Percentiles rank a stretch among this genome's conserved stretches.
Conservation (phyloP, 2,113 vertebrate species). For the Meleagris gallopavo region DNA sequence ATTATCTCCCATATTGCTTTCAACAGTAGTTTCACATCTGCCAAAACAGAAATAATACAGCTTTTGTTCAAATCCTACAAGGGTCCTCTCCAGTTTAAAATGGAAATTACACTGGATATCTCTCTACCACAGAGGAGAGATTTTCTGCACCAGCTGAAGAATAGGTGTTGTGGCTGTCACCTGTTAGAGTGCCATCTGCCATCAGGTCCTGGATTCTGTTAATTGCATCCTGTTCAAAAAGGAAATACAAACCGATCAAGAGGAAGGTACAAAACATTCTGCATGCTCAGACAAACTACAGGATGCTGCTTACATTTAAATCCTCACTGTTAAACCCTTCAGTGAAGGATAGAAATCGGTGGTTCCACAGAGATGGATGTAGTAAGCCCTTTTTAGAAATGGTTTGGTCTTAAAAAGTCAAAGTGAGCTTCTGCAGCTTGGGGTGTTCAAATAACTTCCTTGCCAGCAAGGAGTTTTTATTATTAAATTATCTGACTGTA, state of each 20-base stretch:
- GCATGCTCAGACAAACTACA: neutral
- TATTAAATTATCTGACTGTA: neutral
- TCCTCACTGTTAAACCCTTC: neutral
- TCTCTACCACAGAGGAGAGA: neutral
- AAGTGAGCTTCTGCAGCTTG: neutral
- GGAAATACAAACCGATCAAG: neutral
- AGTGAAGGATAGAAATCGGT: neutral
- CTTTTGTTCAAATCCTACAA: neutral
- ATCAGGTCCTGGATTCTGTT: conserved; percentile 91
- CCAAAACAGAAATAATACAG: neutral
- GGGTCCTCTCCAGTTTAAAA: neutral
- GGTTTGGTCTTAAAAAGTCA: neutral
- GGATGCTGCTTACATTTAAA: neutral
- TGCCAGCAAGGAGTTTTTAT: neutral
- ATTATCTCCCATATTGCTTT: neutral
- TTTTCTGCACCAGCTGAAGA: neutral
- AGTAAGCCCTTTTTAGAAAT: neutral
- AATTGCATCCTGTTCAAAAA: conserved; percentile 86
- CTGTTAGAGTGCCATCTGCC: conserved; percentile 91
- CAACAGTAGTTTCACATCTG: neutral
- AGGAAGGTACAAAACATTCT: neutral
- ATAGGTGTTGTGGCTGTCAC: conserved; percentile 70
- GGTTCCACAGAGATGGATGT: neutral
- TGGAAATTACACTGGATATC: neutral
- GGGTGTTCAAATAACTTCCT: neutral